phyloP scores from a whole-genome alignment of 2,113 vertebrate species.

The Saguinus imperator region DNA sequence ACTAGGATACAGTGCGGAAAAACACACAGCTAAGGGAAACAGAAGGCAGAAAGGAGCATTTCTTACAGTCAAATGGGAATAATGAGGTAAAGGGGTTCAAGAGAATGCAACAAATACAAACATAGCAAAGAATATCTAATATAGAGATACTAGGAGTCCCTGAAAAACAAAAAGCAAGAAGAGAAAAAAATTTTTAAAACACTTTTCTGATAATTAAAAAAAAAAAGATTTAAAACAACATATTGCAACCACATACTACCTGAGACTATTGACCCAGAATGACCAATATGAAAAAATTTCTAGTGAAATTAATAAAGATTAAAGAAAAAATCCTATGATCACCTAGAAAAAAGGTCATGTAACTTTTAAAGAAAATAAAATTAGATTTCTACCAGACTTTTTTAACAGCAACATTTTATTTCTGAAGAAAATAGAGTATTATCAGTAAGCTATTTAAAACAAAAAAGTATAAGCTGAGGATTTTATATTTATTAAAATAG shows the following conservation, averaged over 20 bases:
- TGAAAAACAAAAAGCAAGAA: background rate
- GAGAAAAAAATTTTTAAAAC: background rate
- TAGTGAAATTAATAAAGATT: background rate
- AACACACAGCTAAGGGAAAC: background rate
- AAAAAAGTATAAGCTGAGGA: background rate
- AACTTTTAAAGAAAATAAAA: background rate
- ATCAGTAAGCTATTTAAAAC: background rate
- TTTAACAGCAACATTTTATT: background rate
- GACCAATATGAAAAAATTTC: background rate
- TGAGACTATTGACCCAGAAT: background rate
- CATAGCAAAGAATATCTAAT: background rate
- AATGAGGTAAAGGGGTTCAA: background rate
- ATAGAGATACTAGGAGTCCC: background rate
- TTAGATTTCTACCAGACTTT: background rate
- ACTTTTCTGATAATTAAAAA: background rate
- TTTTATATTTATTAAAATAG: background rate
- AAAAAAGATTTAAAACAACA: background rate
- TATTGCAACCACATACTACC: background rate
- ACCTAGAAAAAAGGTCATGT: background rate
- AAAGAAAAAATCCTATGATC: background rate
- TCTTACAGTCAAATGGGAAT: background rate
- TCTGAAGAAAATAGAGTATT: background rate
- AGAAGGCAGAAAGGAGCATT: background rate
- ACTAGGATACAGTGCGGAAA: background rate
- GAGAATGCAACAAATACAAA: conserved; percentile 16